Base-by-base conservation (phyloP, 2,113 vertebrate species). In the Gymnarchus niloticus region DNA sequence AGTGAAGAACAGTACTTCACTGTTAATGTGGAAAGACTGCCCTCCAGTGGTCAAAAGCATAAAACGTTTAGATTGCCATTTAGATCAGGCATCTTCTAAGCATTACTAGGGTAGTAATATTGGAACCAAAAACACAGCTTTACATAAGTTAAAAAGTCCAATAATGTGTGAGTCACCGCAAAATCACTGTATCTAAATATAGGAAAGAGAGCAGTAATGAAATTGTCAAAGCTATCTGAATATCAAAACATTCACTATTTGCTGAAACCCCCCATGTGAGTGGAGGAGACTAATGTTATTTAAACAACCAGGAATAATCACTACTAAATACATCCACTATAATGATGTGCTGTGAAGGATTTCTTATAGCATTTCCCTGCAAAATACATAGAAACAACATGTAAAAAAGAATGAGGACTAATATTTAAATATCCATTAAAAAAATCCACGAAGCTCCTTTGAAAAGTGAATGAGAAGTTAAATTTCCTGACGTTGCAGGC, bases 21-120 rank as follows among this genome's bases (percentile, higher is more conserved):
- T 6, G 44, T 33, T 52, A 10, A 41, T 52, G n/a, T 73, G 83
- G 41, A 48, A 56, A 85, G 33, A 80, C 84, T 85, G 84, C 48
- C 84, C 69, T 57, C 84, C n/a, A 80, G 52, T 85, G 84, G 84
- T 52, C 73, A 57, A 85, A 56, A 54, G 65, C 28, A 73, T 41
- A 19, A 19, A 3, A 69, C 37, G 28, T n/a, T n/a, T n/a, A n/a
- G n/a, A n/a, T 17, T 33, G 10, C 61, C 65, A 73, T 73, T 37
- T 69, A 17, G 14, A 73, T n/a, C 41, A 14, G 65, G 19, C 41
- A 73, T 41, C n/a, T 41, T 14, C 14, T 0, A 14, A 73, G 33
- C 19, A 73, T 14, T 73, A 41, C 4, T 41, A 73, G 14, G 33
- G 41, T 12, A 69, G 28, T 28, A 69, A 69, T 73, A 73, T 41